A percentile compares a stretch with the other conserved stretches of the same genome.
phyloP scores from a whole-genome alignment of 2,888 invertebrate genomes.

The Acrocyrtus sp. region DNA sequence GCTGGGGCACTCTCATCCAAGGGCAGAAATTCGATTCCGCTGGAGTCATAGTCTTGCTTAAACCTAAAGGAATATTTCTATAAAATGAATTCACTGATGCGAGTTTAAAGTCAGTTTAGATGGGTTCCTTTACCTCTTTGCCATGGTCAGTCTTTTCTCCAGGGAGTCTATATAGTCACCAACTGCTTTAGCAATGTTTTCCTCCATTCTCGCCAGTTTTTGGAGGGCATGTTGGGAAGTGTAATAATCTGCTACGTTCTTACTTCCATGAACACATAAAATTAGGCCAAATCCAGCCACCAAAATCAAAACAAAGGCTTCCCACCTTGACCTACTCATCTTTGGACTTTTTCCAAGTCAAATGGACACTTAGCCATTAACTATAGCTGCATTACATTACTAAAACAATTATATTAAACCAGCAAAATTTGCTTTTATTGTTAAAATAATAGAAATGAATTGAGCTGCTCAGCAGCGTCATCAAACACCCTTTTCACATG shows the following conservation, averaged over 20 bases:
- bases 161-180: constrained; percentile 52
- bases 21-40: constrained; percentile 33
- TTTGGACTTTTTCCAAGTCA: no score
- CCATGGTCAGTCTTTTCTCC: constrained; percentile 52
- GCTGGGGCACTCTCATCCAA: background rate
- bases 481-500: no score
- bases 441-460: no score
- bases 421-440: no score
- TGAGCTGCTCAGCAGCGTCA: no score
- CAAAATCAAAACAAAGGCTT: no score
- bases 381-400: no score
- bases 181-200: constrained; percentile 52
- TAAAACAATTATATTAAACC: no score
- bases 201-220: constrained; percentile 53
- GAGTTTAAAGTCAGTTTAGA: background rate
- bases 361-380: no score
- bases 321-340: constrained; percentile 13
- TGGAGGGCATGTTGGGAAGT: constrained; percentile 56
- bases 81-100: background rate
- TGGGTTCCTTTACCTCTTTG: constrained; percentile 46
- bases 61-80: constrained; percentile 37
- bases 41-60: constrained; percentile 53
- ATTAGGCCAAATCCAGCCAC: no score
- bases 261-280: no score
- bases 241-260: constrained; percentile 60